Conservation (phyloP, 2,888 invertebrate genomes). For the Koerneria pararmatus region DNA sequence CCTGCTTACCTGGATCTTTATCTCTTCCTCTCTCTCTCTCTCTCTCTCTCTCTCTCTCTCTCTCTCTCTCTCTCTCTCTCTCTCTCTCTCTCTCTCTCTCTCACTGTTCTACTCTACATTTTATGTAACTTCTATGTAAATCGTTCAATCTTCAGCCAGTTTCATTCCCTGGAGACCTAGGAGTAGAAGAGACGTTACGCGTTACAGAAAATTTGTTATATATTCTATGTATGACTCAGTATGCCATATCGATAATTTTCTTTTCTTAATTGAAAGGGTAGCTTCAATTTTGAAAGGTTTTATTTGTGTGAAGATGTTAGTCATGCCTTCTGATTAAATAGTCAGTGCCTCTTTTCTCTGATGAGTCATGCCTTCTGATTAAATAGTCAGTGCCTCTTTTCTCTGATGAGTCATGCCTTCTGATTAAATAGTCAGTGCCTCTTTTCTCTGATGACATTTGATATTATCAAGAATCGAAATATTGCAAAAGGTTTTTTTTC, state of each 20-base stretch:
- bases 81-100: conserved; percentile 7
- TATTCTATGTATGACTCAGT: no score
- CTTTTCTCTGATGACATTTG: not conserved
- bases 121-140: conserved; percentile 1
- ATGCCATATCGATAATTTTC: no score
- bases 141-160: no score
- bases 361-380: not conserved
- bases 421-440: not conserved
- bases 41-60: not conserved
- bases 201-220: no score
- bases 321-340: not conserved
- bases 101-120: conserved; percentile 6
- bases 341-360: not conserved
- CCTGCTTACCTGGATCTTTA: not conserved
- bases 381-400: conserved; percentile 6
- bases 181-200: no score
- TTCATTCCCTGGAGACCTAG: no score
- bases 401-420: not conserved
- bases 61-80: conserved; percentile 13
- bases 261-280: not conserved
- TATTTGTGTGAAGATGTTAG: not conserved
- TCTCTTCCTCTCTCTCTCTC: not conserved
- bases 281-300: not conserved
- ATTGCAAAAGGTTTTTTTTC: no score
- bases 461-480: no score